Evolutionary conservation across 2,797 vertebrate genomes (phyloP), one percentile per base, ranked within the genome.

Genomic region (Parambassis ranga): DNA sequence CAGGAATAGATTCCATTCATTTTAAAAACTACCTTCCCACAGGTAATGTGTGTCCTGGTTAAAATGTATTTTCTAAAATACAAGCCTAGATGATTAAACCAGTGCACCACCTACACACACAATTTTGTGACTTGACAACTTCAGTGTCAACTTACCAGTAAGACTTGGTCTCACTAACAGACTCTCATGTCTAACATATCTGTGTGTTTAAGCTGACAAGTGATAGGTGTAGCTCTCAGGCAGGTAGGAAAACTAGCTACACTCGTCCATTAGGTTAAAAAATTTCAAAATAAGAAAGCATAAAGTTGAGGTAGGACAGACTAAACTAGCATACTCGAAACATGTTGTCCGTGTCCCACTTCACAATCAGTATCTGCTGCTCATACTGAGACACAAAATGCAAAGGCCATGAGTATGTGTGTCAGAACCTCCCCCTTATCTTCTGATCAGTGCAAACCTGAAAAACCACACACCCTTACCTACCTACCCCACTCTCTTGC

Each of bases 401-500:
- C 10, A 52, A 20, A 58, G 16, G 14, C 3, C 38, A 11, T 22
- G 5, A 33, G 23, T 20, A 16, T 5, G 3, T 2, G 31, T n/a
- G 8, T 20, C 10, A 49, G 7, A 53, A 43, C 1, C n/a, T n/a
- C n/a, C n/a, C n/a, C 2, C 24, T 6, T 1, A 6, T 8, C 44
- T 47, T 50, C 28, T 46, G 3, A 51, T 28, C 18, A 36, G 18
- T 35, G 58, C 30, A 42, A 68, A 56, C 56, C 35, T 44, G 20
- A 70, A 32, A 41, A 73, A 18, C 43, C 71, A 66, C 42, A 61
- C 27, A 35, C 50, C 82, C 83, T 76, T 84, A 66, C 68, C 50
- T 61, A 81, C 81, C 79, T 66, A 77, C 77, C 79, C 89, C 75
- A 82, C 85, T 66, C 77, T 84, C 66, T 84, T 74, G 48, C 61